Evolutionary conservation across 37 sponge, comb jelly and placozoan species (phyloP), one percentile per base, ranked within the genome.

Genomic region (Halichondria panicea): DNA sequence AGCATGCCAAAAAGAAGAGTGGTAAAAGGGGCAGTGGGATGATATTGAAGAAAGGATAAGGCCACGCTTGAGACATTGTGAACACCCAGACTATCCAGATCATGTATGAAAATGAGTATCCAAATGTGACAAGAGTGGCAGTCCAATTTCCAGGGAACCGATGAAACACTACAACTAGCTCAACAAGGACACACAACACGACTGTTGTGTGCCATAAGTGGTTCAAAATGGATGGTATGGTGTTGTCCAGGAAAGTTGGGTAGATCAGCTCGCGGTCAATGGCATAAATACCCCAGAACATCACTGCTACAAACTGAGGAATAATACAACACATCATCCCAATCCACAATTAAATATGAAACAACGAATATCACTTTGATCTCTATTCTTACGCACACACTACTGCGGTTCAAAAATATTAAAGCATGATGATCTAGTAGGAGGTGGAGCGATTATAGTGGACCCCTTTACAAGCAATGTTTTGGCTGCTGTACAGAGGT

Each of bases 221-320:
- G 72, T 85, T 88, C 43, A 89, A 66, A 19, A 65, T 6, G 4
- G 39, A 27, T 0, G 94, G 94, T 22, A 88, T 74, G 57, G 45
- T 55, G 35, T 72, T 55, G 37, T 88, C 89, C 46, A 88, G 53
- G 15, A 44, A 15, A 7, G 31, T 0, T 8, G 94, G 94, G 43
- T 75, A 89, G 13, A 93, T 77, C 43, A 81, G 35, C 76, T 93
- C 89, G 44, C 86, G 59, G 55, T 88, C 83, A 13, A 79, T 46
- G 30, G 65, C 71, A 45, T 82, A 93, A 11, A 88, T 38, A 5
- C 75, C 79, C 94, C 94, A 93, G 72, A 93, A 93, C 27, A 72
- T 18, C 18, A 85, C 8, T 12, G 62, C 53, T 4, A 88, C 83
- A 72, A 93, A 88, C 94, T 92, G 73, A 3, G n/a, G n/a, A n/a